Evolutionary conservation across 2,113 vertebrate genomes (phyloP).

Genomic region (Vidua chalybeata): DNA sequence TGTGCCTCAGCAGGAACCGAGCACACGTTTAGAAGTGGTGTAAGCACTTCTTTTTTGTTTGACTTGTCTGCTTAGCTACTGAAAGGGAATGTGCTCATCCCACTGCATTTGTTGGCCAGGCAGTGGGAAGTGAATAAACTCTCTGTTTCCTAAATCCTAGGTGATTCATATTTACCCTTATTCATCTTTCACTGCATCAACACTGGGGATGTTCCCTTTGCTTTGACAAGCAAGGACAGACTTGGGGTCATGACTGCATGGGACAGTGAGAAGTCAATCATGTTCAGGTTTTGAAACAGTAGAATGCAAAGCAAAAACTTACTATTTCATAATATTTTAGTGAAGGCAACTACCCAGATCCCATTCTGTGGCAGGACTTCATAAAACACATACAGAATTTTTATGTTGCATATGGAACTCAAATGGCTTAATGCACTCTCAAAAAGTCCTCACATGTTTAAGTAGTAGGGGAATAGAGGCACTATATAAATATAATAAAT

Average conservation of each 20-base stretch:
- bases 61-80: neutral
- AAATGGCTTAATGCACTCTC: neutral
- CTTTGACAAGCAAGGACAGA: neutral
- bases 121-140: neutral
- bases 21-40: neutral
- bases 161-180: neutral
- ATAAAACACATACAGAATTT: neutral
- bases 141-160: neutral
- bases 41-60: neutral
- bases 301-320: neutral
- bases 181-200: neutral
- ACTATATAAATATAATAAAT: neutral
- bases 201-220: neutral
- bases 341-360: neutral
- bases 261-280: neutral
- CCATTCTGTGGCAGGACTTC: neutral
- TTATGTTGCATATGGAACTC: neutral
- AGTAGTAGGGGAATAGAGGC: neutral
- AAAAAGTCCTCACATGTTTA: neutral
- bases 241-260: neutral
- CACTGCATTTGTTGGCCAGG: accelerated
- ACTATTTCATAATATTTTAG: neutral
- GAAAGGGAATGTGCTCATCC: neutral
- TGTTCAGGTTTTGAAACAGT: neutral
- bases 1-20: neutral